phyloP scores from a whole-genome alignment of 2,888 invertebrate genomes.

The Platerodrilus igneus region DNA sequence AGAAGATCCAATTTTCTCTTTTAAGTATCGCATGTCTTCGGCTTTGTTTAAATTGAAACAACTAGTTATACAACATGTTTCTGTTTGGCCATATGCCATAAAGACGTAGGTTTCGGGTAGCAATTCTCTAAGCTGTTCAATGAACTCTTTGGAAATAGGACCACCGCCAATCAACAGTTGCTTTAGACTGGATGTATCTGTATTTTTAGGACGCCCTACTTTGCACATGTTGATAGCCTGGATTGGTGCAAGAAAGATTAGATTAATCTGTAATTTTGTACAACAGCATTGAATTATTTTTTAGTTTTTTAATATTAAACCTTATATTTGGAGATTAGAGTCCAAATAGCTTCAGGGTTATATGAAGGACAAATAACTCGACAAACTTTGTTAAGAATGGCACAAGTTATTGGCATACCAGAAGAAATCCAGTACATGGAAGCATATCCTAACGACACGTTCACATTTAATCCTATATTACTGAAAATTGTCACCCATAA shows the following conservation, averaged over 20 bases:
- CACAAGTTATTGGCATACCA: constrained; percentile 19
- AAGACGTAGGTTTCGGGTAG: constrained; percentile 35
- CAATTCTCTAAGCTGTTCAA: constrained; percentile 21
- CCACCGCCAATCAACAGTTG: constrained; percentile 19
- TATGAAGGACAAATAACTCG: constrained; percentile 29
- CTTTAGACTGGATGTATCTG: constrained; percentile 7
- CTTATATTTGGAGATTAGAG: constrained; percentile 8
- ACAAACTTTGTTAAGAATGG: constrained; percentile 27
- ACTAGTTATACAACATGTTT: too few relatives aligned
- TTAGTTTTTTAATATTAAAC: constrained; percentile 1
- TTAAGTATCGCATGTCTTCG: too few relatives aligned
- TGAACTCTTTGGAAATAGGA: constrained; percentile 12
- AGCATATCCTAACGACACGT: constrained; percentile 23
- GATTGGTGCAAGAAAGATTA: constrained; percentile 1
- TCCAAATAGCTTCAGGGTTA: constrained; percentile 16
- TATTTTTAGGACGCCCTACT: background rate
- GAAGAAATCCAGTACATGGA: constrained; percentile 38
- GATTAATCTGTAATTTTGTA: background rate
- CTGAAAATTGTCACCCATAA: background rate
- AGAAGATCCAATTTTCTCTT: too few relatives aligned
- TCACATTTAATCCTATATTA: background rate
- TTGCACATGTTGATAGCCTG: background rate
- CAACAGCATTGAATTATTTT: background rate
- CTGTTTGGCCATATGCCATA: constrained; percentile 4
- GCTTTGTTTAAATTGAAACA: too few relatives aligned